phyloP scores from a whole-genome alignment of 2,113 vertebrate genomes.

The Corapipo altera region DNA sequence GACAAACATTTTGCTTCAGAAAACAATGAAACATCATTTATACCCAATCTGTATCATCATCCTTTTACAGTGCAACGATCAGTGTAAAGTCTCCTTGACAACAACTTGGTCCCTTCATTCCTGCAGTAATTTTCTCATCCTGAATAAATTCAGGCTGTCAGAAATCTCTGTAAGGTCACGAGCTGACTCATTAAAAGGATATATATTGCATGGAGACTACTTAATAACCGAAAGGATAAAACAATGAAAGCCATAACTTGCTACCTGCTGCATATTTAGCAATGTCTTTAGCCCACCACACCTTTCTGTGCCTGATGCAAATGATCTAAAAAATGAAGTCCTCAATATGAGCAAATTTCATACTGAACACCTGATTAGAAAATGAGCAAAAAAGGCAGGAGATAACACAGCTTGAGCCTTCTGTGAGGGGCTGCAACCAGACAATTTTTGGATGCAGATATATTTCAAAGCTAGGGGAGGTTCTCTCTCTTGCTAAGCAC shows the following conservation, averaged over 20 bases:
- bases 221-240: not conserved
- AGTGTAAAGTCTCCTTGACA: not conserved
- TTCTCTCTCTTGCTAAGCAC: not conserved
- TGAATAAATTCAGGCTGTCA: not conserved
- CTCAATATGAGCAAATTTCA: not conserved
- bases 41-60: not conserved
- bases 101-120: not conserved
- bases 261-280: not conserved
- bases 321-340: not conserved
- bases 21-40: not conserved
- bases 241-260: not conserved
- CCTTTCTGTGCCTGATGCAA: not conserved
- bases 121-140: not conserved
- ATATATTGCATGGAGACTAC: not conserved
- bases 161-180: not conserved
- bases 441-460: not conserved
- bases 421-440: not conserved
- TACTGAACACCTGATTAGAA: not conserved
- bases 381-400: not conserved
- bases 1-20: not conserved
- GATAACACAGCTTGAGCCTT: not conserved
- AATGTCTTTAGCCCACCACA: not conserved
- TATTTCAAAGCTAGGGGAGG: not conserved
- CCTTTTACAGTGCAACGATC: not conserved
- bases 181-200: not conserved